phyloP scores from a whole-genome alignment of 92 coral and sea anemone genomes.

The Zoanthus solanderi region DNA sequence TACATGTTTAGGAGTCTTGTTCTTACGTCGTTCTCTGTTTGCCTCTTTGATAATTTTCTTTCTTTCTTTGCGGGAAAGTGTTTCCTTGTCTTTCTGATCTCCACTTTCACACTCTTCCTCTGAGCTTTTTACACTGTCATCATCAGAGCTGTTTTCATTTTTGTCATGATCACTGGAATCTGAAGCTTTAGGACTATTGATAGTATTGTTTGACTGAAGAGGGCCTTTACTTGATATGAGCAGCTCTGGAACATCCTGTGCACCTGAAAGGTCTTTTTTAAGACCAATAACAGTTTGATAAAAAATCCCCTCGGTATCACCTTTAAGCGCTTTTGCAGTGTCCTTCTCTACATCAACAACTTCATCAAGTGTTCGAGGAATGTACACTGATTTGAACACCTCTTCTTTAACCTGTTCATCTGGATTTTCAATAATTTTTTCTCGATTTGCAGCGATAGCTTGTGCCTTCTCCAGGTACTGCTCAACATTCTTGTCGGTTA shows the following conservation, averaged over 20 bases:
- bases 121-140: constrained; percentile 61
- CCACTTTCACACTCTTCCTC: constrained; percentile 61
- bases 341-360: constrained; percentile 93
- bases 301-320: constrained; percentile 81
- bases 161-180: constrained; percentile 6
- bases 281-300: constrained; percentile 92
- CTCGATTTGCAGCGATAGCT: constrained; percentile 81
- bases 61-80: constrained; percentile 83
- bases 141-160: constrained; percentile 30
- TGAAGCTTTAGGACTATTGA: not conserved
- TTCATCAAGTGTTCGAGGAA: constrained; percentile 94
- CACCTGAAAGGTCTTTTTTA: constrained; percentile 93
- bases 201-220: not conserved
- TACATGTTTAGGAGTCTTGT: constrained; percentile 93
- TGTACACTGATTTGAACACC: constrained; percentile 93
- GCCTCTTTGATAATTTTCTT: constrained; percentile 95
- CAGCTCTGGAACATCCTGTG: constrained; percentile 76
- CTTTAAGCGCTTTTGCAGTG: constrained; percentile 74
- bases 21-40: constrained; percentile 89
- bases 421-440: constrained; percentile 51
- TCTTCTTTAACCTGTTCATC: constrained; percentile 86
- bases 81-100: constrained; percentile 38
- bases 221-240: constrained; percentile 27
- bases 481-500: constrained; percentile 87
- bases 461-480: constrained; percentile 93